Evolutionary conservation across 2,797 vertebrate genomes (phyloP), one percentile per base, ranked within the genome.

Genomic region (Chelmon rostratus): DNA sequence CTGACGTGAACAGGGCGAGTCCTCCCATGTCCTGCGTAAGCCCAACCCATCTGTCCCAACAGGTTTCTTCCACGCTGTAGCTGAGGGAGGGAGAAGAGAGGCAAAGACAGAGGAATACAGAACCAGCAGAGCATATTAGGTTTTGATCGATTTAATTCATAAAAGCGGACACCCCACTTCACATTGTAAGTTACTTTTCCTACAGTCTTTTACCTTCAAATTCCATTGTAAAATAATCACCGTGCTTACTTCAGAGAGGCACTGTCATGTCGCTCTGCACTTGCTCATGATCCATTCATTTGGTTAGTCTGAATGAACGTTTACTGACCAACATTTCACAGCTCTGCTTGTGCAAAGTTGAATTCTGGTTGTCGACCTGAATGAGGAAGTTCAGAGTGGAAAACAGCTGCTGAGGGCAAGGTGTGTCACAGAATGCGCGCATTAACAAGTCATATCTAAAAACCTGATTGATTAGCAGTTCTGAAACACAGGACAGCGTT

Each of bases 301-400:
- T 18, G 8, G 8, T 31, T 49, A 5, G 28, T 68, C 8, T 33
- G 3, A 64, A 66, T 21, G 6, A 33, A 50, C 6, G 1, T 49
- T 46, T 35, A 33, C 28, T 23, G 6, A 31, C 3, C 50, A 19
- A 50, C 1, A 31, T 56, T 13, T 56, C 2, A 16, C 8, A n/a
- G 10, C 4, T 69, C 8, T 38, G 16, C 3, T 4, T 1, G 5
- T 9, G 38, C 5, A 40, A 19, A 49, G 23, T 42, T 73, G 8
- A 21, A 21, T 37, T 21, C 19, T 4, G 1, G 10, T 61, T 66
- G 0, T 13, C 9, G 4, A 10, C 4, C 28, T 49, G 25, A 68
- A 68, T 28, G 31, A 58, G 56, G 62, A 82, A 76, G 68, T 72
- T 40, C 8, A 54, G 23, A 53, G 50, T 69, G 16, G 59, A 5